Evolutionary conservation across 2,888 invertebrate species (phyloP), one percentile per base, ranked within the genome.

Genomic region (Diarsia brunnea): DNA sequence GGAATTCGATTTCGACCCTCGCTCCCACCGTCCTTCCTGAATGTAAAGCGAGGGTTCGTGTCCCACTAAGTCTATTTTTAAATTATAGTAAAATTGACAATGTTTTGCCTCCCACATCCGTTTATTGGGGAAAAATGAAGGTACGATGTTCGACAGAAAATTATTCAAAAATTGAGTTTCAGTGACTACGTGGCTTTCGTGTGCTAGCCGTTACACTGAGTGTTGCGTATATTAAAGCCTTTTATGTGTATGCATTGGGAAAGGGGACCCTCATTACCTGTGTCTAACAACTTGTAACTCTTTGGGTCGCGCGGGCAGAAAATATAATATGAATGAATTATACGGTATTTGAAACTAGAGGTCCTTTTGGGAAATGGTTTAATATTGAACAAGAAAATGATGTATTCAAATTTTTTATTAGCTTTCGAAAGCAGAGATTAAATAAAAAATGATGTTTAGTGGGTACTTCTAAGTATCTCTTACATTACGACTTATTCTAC

Each of bases 1-100:
- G 94, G 94, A 95, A 95, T 96, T 96, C 95, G 95, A 95, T 96
- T 95, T 94, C 90, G 94, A 90, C 93, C 94, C 93, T 93, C 92
- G 90, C 80, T 87, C 90, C 91, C 91, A 89, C 73, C 91, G 91
- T 94, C 95, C 93, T 94, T 91, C 93, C 92, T 94, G 95, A 95
- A 96, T 95, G 94, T 91, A 95, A 96, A 95, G 95, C 88, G 93
- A 91, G 93, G 93, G 92, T 91, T 92, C 91, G 90, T 89, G 90
- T 90, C 88, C 91, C 89, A 93, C 90, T 91, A 92, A 93, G 91
- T 92, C 90, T 87, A 90, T 92, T 93, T 94, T 93, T 91, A 92
- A 94, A 93, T 92, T 91, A 92, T 90, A 90, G 89, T 90, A 89
- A 92, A 92, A 92, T 91, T 92, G 90, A 87, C 89, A 78, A 84